Percentiles rank a stretch among this genome's conserved stretches.
Conservation (phyloP, 2,888 invertebrate genomes). For the Boloria selene region DNA sequence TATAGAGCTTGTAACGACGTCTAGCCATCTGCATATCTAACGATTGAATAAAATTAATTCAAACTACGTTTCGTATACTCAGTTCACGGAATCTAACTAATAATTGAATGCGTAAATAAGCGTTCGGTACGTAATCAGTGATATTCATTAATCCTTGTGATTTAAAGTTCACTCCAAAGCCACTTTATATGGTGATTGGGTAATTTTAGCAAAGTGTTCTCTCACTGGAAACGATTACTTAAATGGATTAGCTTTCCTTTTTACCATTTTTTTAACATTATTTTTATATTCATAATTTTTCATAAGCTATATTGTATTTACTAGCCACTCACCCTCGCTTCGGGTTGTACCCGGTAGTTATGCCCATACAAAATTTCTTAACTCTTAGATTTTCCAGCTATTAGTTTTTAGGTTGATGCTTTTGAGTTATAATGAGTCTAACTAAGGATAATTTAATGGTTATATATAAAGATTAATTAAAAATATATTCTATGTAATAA, state of each 20-base stretch:
- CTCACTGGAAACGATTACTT: conserved; percentile 54
- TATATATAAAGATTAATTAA: too few species aligned
- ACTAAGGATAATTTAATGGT: too few species aligned
- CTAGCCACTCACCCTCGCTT: too few species aligned
- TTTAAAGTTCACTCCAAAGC: conserved; percentile 61
- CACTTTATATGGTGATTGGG: conserved; percentile 73
- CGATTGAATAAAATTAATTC: conserved; percentile 27
- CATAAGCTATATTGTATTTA: too few species aligned
- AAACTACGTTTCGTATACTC: conserved; percentile 36
- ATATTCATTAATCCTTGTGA: conserved; percentile 64
- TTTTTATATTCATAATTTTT: too few species aligned
- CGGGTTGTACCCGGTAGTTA: too few species aligned
- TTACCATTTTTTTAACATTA: conserved; percentile 20
- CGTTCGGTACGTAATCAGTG: conserved; percentile 59
- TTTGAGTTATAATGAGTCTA: too few species aligned
- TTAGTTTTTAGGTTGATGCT: too few species aligned
- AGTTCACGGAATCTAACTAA: conserved; percentile 47
- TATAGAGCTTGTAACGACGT: not conserved
- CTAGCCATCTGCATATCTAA: not conserved
- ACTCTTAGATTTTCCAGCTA: too few species aligned
- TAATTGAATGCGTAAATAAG: conserved; percentile 50
- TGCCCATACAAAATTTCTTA: too few species aligned
- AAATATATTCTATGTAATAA: too few species aligned
- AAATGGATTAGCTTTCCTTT: conserved; percentile 47
- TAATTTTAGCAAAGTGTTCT: conserved; percentile 62